Percentiles rank a stretch among this genome's conserved stretches.
phyloP scores from a whole-genome alignment of 2,797 vertebrate genomes.

The Liparis tanakae region DNA sequence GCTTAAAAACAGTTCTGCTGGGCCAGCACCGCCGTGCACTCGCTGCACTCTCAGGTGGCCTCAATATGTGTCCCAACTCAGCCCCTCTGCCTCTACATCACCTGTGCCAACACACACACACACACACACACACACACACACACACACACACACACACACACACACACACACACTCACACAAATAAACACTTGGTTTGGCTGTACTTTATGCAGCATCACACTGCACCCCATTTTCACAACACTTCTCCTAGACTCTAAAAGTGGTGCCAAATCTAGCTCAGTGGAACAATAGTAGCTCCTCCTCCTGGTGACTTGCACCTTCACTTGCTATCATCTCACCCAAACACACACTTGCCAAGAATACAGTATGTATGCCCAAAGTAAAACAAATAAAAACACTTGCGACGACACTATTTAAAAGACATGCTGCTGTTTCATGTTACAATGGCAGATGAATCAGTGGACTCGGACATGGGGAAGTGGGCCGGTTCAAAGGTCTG shows the following conservation, averaged over 20 bases:
- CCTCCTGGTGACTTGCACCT: constrained; percentile 70
- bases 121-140: constrained; percentile 31
- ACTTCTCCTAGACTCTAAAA: constrained; percentile 45
- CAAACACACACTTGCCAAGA: constrained; percentile 31
- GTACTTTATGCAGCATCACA: constrained; percentile 32
- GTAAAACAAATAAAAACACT: too few species aligned
- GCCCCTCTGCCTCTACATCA: constrained; percentile 20
- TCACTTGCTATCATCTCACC: constrained; percentile 46
- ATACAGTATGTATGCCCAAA: too few species aligned
- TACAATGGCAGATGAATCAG: neutral
- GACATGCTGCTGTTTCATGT: neutral
- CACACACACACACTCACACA: constrained; percentile 25
- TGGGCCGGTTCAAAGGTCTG: neutral
- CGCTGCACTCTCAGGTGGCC: constrained; percentile 28
- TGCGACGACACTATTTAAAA: neutral
- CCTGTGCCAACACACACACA: constrained; percentile 9
- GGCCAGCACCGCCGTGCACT: constrained; percentile 50
- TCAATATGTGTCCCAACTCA: constrained; percentile 41
- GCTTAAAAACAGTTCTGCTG: constrained; percentile 49
- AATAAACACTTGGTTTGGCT: constrained; percentile 30
- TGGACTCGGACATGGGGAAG: neutral
- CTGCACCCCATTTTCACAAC: constrained; percentile 42
- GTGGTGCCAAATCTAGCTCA: constrained; percentile 64
- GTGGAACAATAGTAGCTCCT: constrained; percentile 49
- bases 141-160: constrained; percentile 8